Evolutionary conservation across 2,888 invertebrate species (phyloP), one percentile per base, ranked within the genome.

Genomic region (Chrysopilus asiliformis): DNA sequence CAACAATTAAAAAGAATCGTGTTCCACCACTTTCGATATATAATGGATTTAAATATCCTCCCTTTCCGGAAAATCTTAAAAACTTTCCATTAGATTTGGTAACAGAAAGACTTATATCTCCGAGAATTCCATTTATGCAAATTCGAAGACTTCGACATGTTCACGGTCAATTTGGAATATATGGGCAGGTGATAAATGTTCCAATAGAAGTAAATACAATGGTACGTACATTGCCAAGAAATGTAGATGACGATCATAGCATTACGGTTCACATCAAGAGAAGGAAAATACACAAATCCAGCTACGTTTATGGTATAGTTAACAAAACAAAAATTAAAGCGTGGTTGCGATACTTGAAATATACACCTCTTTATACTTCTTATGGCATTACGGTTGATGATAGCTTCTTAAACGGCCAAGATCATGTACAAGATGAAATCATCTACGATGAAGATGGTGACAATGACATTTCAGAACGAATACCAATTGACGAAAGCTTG

Each of bases 181-280:
- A 42, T 16, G 50, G 50, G 6, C 53, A 51, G 29, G 38, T 51
- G 2, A 51, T 52, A 9, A 53, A 53, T 45, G 47, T 53, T 19
- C 51, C 52, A 25, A 42, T 50, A 6, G 38, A 40, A 15, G 45
- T 48, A 4, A 37, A 49, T 31, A 49, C 39, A 27, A 49, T 50
- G 47, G 48, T 52, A 5, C 20, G 41, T 17, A 18, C 9, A 17
- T 42, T 44, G 20, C 47, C 48, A 30, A 26, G 52, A 35, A 19
- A 46, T 13, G 9, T 52, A 9, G 46, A 52, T 33, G 53, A 53
- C 27, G 52, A 54, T 40, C 38, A 47, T 40, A 37, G 39, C 25
- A 42, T 51, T 25, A 43, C 46, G 32, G 51, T 53, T n/a, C 43
- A 53, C 35, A 50, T 53, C 6, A 47, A 49, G 39, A 31, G 43